Base-by-base conservation (phyloP, 2,113 vertebrate genomes). In the Phaethon lepturus region DNA sequence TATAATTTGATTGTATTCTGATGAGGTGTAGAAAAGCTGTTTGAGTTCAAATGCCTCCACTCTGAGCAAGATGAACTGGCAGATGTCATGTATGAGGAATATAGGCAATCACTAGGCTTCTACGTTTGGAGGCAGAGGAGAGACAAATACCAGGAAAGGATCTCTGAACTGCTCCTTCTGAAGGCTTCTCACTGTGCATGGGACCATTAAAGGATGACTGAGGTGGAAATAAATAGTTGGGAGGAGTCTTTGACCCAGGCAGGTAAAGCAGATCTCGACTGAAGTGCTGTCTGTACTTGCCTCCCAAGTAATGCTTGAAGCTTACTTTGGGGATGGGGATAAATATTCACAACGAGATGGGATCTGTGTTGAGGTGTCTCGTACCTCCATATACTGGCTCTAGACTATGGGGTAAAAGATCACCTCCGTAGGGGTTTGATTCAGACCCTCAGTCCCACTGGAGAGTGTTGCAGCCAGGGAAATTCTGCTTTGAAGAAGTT, bases 391-490 rank as follows among this genome's bases (percentile, higher is more conserved):
- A 47, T 28, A 15, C 6, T 47, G 0, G 38, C 76, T 75, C 42
- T 23, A 86, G 42, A 25, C 29, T 74, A 10, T 28, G 24, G 16
- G 18, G 4, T 83, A 68, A 78, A 73, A 79, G n/a, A 16, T 9
- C 7, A n/a, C 3, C 7, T 76, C 35, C 7, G 13, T 0, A 13
- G 8, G 7, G 13, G 8, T 53, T 69, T 58, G 13, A 64, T 50
- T 68, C 40, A 86, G 28, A 74, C 17, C 14, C 17, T 38, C 19
- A 64, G 45, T 55, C 11, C 29, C 45, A n/a, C 26, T 24, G 17
- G 4, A 10, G 7, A 67, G 7, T 59, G 23, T 40, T 76, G 28
- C 45, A 67, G 63, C 11, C 18, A 28, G 24, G 17, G 62, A 86
- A 87, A 69, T 42, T 64, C 22, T 47, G 14, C 29, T 89, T 80